Evolutionary conservation across 2,797 vertebrate genomes (phyloP), one percentile per base, ranked within the genome.

Genomic region (Chloroceryle amazona): DNA sequence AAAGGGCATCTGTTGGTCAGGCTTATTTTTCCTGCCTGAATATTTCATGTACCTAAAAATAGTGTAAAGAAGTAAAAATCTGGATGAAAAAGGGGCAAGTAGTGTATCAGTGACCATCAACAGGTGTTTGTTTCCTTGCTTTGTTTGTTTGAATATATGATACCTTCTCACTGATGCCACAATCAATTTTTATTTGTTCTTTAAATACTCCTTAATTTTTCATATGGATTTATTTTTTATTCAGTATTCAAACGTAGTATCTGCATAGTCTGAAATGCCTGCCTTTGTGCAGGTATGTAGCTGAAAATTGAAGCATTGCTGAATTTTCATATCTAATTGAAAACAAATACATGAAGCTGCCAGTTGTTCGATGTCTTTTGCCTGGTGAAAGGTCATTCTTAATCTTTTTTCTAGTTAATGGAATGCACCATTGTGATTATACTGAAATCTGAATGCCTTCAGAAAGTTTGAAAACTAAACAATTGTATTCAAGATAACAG

Each of bases 391-490:
- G 93, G 94, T 97, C 96, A 96, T 94, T 96, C 78, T 20, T 96
- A 96, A 97, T 97, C 88, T 94, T 95, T 96, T 92, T 88, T 51
- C 62, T 92, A 81, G 65, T 94, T 97, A 98, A 97, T 96, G 63
- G 80, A 96, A 96, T 86, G 63, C 91, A 94, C 60, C 51, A 31
- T 52, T 97, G 49, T 90, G 96, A 96, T 96, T 97, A 91, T 54
- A 94, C 76, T 76, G 66, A 95, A 96, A 96, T 93, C 88, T 86
- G 87, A 97, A 97, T 90, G 81, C 81, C 82, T 97, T 95, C 75
- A 87, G 78, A 97, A 98, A 97, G 82, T 95, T 95, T 97, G 78
- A 97, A 97, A 97, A 96, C 96, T 94, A 97, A 97, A 95, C 90
- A 98, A 80, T 58, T 68, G 85, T 68, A 75, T 73, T 91, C 0